Conservation (phyloP, 2,888 invertebrate genomes). For the Unio pictorum region DNA sequence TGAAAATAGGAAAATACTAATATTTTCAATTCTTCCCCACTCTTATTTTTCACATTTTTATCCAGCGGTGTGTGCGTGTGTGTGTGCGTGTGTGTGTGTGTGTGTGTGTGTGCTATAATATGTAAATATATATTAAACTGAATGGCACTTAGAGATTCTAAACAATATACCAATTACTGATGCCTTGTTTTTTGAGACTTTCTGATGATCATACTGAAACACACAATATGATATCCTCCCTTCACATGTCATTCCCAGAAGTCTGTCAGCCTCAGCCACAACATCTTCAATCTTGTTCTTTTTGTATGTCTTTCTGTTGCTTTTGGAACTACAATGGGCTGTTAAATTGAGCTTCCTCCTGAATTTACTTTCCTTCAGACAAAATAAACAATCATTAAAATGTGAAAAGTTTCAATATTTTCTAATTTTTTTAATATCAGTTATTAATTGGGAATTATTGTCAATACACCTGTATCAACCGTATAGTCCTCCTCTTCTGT, state of each 20-base stretch:
- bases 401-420: too few species aligned
- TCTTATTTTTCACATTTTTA: too few species aligned
- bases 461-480: too few species aligned
- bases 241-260: constrained; percentile 25
- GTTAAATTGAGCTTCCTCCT: constrained; percentile 3
- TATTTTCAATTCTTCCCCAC: too few species aligned
- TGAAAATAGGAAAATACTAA: too few species aligned
- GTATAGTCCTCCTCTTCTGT: too few species aligned
- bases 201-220: constrained; percentile 21
- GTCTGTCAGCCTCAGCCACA: constrained; percentile 45
- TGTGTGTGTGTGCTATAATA: too few species aligned
- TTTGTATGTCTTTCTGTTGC: constrained; percentile 26
- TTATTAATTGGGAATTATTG: too few species aligned
- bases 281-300: constrained; percentile 36
- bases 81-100: too few species aligned
- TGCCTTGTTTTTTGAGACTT: neutral
- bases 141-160: neutral
- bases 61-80: too few species aligned
- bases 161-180: neutral
- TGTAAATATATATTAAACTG: too few species aligned
- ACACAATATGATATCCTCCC: constrained; percentile 38
- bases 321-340: constrained; percentile 2
- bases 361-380: neutral
- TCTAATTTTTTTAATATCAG: too few species aligned
- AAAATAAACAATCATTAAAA: neutral